Percentiles rank a stretch among this genome's conserved stretches.
Evolutionary conservation across 2,113 vertebrate genomes (phyloP).

Genomic region (Turnix velox): DNA sequence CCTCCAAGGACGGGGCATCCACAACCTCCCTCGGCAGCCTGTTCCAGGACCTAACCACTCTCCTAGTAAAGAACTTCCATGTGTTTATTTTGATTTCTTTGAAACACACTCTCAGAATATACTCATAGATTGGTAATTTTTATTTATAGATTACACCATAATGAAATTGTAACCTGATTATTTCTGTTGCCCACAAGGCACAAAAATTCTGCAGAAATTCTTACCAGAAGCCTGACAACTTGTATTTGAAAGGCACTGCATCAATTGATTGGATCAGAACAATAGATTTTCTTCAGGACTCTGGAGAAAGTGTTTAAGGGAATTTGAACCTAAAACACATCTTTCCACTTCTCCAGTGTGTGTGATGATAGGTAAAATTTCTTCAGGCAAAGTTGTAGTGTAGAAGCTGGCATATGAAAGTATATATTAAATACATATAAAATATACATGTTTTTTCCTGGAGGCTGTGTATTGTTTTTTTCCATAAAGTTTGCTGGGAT

Average conservation of each 20-base stretch:
- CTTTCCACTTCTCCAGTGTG: background rate
- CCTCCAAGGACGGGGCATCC: too few relatives aligned
- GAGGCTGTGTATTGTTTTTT: background rate
- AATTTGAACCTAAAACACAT: background rate
- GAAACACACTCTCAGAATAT: background rate
- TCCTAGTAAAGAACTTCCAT: too few relatives aligned
- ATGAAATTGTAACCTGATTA: background rate
- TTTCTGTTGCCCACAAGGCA: accelerated
- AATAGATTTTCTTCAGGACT: background rate
- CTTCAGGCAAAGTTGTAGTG: background rate
- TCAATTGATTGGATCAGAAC: background rate
- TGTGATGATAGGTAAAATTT: background rate
- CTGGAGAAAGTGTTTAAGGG: background rate
- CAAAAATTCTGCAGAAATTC: background rate
- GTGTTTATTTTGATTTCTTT: background rate
- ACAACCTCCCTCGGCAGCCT: too few relatives aligned
- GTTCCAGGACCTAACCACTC: too few relatives aligned
- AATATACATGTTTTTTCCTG: background rate
- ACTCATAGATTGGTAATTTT: background rate
- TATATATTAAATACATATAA: background rate
- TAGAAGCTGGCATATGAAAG: background rate
- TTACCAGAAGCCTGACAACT: background rate
- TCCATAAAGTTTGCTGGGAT: background rate
- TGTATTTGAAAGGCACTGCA: background rate
- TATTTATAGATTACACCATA: background rate